Evolutionary conservation across 2,113 vertebrate genomes (phyloP), one percentile per base, ranked within the genome.

Genomic region (Tychaedon coryphoeus): DNA sequence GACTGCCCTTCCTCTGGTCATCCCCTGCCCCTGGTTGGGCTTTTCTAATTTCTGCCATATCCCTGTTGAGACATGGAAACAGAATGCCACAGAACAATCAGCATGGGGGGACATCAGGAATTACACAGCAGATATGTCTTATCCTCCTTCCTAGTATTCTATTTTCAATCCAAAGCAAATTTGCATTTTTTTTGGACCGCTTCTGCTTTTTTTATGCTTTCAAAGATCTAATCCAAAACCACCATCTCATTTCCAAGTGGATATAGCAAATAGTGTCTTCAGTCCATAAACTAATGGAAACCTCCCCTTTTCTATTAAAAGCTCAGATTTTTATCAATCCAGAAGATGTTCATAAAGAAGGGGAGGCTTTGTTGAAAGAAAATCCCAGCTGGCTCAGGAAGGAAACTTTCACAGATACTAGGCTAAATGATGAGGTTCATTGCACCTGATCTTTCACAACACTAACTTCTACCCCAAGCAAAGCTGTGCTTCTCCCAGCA

Each of bases 1-100:
- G 34, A 10, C 26, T 73, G 6, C 5, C 3, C 34, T 42, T 8
- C 53, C 14, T 69, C 33, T 38, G 33, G 11, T 54, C 10, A 31
- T n/a, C 12, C 4, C 3, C 19, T 66, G 24, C 28, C 17, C 3
- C 0, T 48, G 28, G 3, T 2, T 62, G 15, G 10, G 8, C 18
- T 82, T 72, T 82, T 69, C 62, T 82, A 25, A 38, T 16, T 66
- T 71, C 45, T 65, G 28, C 19, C 36, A 5, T 14, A 50, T 48
- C 3, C 17, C 11, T 1, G 3, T 1, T 50, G 34, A 74, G 57
- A 57, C 8, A 23, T 10, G 19, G 29, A 40, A 93, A 48, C 7
- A 31, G n/a, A 70, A 43, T n/a, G 40, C 25, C 47, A 38, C 12
- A 65, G 45, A 24, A 8, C 3, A 43, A 40, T 19, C 19, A 38